Base-by-base conservation (phyloP, 2,113 vertebrate genomes). In the Crotalus helleri region DNA sequence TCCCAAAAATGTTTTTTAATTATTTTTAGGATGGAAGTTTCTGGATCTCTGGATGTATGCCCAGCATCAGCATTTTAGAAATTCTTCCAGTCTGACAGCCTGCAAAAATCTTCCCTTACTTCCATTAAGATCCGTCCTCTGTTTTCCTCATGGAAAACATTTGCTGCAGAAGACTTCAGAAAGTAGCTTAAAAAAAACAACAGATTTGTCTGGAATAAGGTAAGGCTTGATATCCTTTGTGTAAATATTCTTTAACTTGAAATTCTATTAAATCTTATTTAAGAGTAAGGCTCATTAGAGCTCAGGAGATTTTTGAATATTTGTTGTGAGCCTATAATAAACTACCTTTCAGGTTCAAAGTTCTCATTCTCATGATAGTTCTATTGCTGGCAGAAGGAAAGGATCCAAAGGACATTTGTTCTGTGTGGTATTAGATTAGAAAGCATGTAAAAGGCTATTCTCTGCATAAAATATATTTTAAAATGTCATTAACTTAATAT, bases 11-110 rank as follows among this genome's bases (percentile, higher is more conserved):
- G 23, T 29, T 90, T 46, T 64, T 24, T 87, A 94, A 94, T 39
- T 44, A 23, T 91, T 51, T 85, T 92, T 94, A 95, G 93, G 89
- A 0, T 94, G 95, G 88, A 92, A 90, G 88, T 86, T 33, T 81
- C 33, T 21, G 33, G 74, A 61, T 92, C 88, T 94, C 91, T 89
- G 74, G 91, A 21, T 86, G 24, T 33, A 33, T 17, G 44, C 92
- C 33, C 93, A 8, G 46, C 81, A 51, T 0, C 0, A 55, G 90
- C 92, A 5, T 74, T 33, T 1, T 89, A 58, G n/a, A 89, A 53
- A 7, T 53, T n/a, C 44, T 54, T 9, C 64, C 89, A 49, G 0
- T 85, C 92, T 81, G 59, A 54, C 0, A 69, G 2, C 11, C 46
- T 87, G 24, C 5, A 9, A 2, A 93, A 89, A 91, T 89, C 46